Conservation (phyloP, 2,888 invertebrate species). For the Callyntrura guangdongensis region DNA sequence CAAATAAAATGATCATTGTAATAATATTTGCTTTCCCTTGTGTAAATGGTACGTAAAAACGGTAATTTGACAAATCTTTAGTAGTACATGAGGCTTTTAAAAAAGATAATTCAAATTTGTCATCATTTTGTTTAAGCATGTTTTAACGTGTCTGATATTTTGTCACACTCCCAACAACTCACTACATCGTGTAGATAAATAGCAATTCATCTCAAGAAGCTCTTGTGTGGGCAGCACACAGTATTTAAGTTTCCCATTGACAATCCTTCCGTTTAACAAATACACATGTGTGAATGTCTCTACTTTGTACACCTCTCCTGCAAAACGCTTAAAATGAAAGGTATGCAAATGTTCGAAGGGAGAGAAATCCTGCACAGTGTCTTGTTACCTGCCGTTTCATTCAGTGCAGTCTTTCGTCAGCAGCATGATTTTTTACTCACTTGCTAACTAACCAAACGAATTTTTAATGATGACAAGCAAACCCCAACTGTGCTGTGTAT, state of each 20-base stretch:
- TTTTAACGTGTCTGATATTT: background rate
- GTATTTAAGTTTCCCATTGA: conserved; percentile 8
- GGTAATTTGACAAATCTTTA: conserved; percentile 6
- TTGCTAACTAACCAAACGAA: conserved; percentile 40
- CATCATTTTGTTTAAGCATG: background rate
- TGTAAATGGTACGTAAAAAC: conserved; percentile 20
- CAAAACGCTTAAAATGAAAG: background rate
- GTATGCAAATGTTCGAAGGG: conserved; percentile 6
- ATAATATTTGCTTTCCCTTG: conserved; percentile 25
- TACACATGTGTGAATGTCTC: background rate
- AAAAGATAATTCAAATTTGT: conserved; percentile 6
- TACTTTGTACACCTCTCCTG: too few relatives aligned
- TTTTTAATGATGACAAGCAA: conserved; percentile 58
- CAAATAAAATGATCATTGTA: background rate
- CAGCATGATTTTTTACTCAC: conserved; percentile 33
- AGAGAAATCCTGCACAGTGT: conserved; percentile 15
- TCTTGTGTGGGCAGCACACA: background rate
- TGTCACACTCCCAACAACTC: conserved; percentile 10
- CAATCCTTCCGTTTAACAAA: conserved; percentile 14
- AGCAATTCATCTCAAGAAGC: background rate
- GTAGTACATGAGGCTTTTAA: background rate
- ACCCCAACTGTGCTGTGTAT: conserved; percentile 41
- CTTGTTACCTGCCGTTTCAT: conserved; percentile 41
- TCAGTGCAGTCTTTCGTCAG: conserved; percentile 34
- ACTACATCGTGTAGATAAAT: too few relatives aligned